Conservation (phyloP, 2,113 vertebrate genomes). For the Trogon surrucura region DNA sequence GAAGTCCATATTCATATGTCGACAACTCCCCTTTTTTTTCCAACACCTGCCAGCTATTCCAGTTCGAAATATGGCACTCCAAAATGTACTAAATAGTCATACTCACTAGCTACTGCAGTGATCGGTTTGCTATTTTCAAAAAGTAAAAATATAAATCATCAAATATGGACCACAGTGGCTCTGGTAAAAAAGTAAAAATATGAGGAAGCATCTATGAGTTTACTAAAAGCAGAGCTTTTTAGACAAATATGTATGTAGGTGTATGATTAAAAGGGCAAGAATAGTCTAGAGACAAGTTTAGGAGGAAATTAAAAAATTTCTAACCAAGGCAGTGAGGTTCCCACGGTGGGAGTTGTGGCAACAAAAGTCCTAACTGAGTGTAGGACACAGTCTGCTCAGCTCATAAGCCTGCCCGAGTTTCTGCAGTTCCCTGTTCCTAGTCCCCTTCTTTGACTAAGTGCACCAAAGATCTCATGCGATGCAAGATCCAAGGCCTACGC, state of each 20-base stretch:
- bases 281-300: not conserved
- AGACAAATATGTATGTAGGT: fast-evolving
- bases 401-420: not conserved
- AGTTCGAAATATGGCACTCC: not conserved
- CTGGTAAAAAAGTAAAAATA: not conserved
- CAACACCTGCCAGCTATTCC: not conserved
- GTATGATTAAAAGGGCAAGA: not conserved
- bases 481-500: not conserved
- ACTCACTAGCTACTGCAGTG: not conserved
- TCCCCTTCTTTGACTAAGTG: not conserved
- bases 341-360: not conserved
- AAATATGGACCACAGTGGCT: not conserved
- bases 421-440: not conserved
- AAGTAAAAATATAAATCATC: not conserved
- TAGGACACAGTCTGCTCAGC: not conserved
- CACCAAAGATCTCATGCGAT: not conserved
- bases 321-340: not conserved
- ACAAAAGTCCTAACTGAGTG: not conserved
- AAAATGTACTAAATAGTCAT: not conserved
- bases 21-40: not conserved
- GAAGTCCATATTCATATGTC: not conserved
- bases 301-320: not conserved
- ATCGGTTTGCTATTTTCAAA: not conserved
- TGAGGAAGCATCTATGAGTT: not conserved
- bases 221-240: not conserved